phyloP scores from a whole-genome alignment of 2,113 vertebrate species.

The Hydrochoerus hydrochaeris region DNA sequence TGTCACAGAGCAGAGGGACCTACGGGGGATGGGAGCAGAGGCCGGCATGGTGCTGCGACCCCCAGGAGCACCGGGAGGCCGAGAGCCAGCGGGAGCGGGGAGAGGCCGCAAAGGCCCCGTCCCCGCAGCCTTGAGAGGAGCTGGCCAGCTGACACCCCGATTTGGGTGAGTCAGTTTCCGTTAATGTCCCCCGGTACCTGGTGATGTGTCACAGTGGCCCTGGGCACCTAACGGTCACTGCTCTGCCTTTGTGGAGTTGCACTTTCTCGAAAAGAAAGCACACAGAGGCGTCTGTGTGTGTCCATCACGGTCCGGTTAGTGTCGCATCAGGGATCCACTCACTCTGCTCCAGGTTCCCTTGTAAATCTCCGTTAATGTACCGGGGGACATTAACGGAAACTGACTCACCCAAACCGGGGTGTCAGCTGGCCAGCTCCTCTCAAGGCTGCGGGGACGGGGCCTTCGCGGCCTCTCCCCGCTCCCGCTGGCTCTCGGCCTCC shows the following conservation, averaged over 20 bases:
- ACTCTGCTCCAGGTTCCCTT: accelerated
- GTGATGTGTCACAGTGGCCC: too few relatives aligned
- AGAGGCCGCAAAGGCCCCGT: too few relatives aligned
- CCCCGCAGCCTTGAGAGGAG: too few relatives aligned
- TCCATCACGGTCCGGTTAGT: not conserved
- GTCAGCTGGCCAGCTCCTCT: not conserved
- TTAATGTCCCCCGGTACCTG: not conserved
- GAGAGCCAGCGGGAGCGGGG: not conserved
- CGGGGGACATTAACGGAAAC: not conserved
- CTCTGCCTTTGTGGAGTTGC: not conserved
- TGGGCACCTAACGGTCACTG: not conserved
- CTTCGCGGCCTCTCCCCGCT: not conserved
- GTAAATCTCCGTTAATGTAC: not conserved
- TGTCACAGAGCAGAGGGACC: not conserved
- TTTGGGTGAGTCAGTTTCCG: not conserved
- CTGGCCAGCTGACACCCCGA: not conserved
- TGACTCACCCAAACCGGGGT: too few relatives aligned
- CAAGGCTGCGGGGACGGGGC: too few relatives aligned
- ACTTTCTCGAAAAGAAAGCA: not conserved
- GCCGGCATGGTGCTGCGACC: accelerated
- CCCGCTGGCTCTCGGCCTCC: not conserved
- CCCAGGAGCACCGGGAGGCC: too few relatives aligned
- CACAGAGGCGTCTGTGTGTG: accelerated
- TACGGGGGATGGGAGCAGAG: not conserved
- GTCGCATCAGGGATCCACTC: not conserved